Evolutionary conservation across 2,113 vertebrate species (phyloP).

Genomic region (Kryptolebias marmoratus): DNA sequence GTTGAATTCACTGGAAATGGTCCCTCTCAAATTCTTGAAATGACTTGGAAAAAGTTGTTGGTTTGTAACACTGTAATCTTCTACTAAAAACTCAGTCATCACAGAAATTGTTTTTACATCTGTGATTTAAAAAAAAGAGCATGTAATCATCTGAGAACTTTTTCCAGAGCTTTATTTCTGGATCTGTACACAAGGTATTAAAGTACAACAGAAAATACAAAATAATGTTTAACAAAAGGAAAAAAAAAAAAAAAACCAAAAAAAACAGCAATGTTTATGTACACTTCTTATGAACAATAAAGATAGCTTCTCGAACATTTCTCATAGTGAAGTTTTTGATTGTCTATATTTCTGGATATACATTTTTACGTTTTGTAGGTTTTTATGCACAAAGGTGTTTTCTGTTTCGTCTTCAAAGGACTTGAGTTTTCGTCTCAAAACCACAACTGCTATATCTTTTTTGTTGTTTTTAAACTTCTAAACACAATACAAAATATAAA

Average conservation of each 20-base stretch:
- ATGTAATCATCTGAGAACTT: conserved; percentile 43
- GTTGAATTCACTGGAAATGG: too few relatives aligned
- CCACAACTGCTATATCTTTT: conserved; percentile 67
- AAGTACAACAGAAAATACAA: conserved; percentile 99
- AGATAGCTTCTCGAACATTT: conserved; percentile 92
- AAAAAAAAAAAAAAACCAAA: conserved; percentile 24
- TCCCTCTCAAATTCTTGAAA: too few relatives aligned
- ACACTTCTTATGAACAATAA: conserved; percentile 99
- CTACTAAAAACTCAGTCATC: too few relatives aligned
- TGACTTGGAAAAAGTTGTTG: too few relatives aligned
- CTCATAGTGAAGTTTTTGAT: conserved; percentile 93
- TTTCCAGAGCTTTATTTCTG: conserved; percentile 99
- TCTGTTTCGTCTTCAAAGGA: conserved; percentile 60
- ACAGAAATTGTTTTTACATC: too few relatives aligned
- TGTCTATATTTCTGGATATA: conserved; percentile 92
- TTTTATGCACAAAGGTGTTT: conserved; percentile 81
- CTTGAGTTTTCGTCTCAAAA: conserved; percentile 65
- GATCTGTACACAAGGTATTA: conserved; percentile 99
- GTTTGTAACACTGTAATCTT: too few relatives aligned
- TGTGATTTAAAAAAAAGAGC: conserved; percentile 3
- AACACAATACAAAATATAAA: conserved; percentile 81
- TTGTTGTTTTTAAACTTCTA: conserved; percentile 69
- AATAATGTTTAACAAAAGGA: conserved; percentile 96
- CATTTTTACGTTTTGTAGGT: conserved; percentile 79
- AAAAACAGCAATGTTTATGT: conserved; percentile 89